Base-by-base conservation (phyloP, 2,888 invertebrate species). In the Trichopria drosophilae region DNA sequence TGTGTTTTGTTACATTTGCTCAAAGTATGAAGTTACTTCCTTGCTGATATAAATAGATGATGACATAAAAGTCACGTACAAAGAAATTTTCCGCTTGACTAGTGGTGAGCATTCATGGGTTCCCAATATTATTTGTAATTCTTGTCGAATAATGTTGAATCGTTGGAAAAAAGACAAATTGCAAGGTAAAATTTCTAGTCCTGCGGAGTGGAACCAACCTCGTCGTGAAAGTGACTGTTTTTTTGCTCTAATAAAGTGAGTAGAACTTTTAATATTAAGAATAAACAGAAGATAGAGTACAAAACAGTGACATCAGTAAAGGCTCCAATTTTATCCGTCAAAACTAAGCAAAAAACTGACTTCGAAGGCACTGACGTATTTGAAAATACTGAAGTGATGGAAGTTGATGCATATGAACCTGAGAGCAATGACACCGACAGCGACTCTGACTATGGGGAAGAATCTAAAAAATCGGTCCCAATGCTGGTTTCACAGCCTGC, bases 151-250 rank as follows among this genome's bases (percentile, higher is more conserved):
- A 18, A 40, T 41, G 41, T 19, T 41, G 9, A 46, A 19, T 35
- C 34, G 23, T 47, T 32, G 32, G 26, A 43, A 43, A 16, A 41
- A 41, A 41, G 29, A 41, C 28, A 29, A 41, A 28, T n/a, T n/a
- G n/a, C n/a, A n/a, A n/a, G n/a, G n/a, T n/a, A n/a, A n/a, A n/a
- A n/a, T 34, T 34, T 34, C 16, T n/a, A 34, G 34, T 34, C 34
- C 15, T 19, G 34, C 31, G 16, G 31, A 31, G 16, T 31, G 12
- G 2, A 31, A 31, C 15, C 4, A 29, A 29, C 29, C 29, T 32
- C 32, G 15, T 32, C 18, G 32, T 15, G 19, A 34, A 34, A 19
- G 19, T 19, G 34, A 34, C 19, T 34, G 15, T 19, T 15, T 34
- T 34, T 34, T 34, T 3, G 34, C 34, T 34, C 15, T 9, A 34